phyloP scores from a whole-genome alignment of 2,888 invertebrate species.

The Adineta ricciae region DNA sequence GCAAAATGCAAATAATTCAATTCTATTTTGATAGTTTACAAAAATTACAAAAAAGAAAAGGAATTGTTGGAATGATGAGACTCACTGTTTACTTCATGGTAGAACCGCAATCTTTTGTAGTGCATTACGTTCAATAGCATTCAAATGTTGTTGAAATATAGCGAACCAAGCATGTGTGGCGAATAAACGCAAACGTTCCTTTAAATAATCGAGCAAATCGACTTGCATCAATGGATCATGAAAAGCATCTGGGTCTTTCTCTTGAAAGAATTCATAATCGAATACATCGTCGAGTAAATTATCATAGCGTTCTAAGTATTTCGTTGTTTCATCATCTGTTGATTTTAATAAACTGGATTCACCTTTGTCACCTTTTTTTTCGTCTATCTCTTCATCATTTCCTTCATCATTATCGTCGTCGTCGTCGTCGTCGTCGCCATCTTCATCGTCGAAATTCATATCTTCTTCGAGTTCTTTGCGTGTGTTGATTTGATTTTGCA shows the following conservation, averaged over 20 bases:
- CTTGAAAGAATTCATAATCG: constrained; percentile 48
- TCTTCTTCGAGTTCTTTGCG: constrained; percentile 42
- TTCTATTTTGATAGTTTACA: neutral
- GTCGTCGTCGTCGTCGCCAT: constrained; percentile 35
- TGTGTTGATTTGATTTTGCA: constrained; percentile 56
- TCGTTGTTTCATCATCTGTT: constrained; percentile 25
- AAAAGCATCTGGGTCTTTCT: constrained; percentile 56
- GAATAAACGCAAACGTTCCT: neutral
- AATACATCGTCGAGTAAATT: constrained; percentile 30
- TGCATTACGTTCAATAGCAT: neutral
- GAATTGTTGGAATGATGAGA: neutral
- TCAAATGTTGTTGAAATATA: neutral
- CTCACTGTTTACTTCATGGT: neutral
- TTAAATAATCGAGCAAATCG: constrained; percentile 51
- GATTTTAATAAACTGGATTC: neutral
- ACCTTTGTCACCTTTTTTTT: neutral
- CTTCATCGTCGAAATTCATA: constrained; percentile 34
- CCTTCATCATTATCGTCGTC: constrained; percentile 35
- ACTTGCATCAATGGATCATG: constrained; percentile 59
- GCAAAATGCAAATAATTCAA: neutral
- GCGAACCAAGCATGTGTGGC: neutral
- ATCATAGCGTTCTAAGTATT: constrained; percentile 22
- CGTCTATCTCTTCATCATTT: constrained; percentile 14
- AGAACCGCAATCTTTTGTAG: neutral
- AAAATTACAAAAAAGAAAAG: neutral